A percentile compares a stretch with the other conserved stretches of the same genome.
Evolutionary conservation across 2,113 vertebrate species (phyloP).

Genomic region (Steatornis caripensis): DNA sequence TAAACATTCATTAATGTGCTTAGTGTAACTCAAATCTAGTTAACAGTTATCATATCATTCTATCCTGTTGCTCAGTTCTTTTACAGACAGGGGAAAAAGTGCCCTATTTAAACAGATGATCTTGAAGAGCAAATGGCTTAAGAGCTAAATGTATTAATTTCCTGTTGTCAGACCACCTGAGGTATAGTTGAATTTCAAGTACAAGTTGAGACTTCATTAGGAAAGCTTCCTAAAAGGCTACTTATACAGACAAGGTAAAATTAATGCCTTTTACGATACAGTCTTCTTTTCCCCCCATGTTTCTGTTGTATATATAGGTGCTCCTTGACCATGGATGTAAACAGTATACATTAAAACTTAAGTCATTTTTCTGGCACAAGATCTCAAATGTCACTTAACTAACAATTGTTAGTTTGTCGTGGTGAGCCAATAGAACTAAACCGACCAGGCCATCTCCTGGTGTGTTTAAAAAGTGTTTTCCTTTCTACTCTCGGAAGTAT

Average conservation of each 20-base stretch:
- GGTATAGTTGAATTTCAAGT: not conserved
- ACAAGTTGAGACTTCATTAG: conserved; percentile 7
- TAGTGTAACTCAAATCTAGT: not conserved
- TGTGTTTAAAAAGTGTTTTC: not conserved
- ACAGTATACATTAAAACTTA: not conserved
- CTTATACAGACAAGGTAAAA: not conserved
- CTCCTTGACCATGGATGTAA: not conserved
- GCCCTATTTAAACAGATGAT: not conserved
- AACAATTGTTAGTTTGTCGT: not conserved
- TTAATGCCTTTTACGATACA: not conserved
- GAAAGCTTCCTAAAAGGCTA: not conserved
- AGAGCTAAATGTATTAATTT: not conserved
- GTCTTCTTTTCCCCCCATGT: not conserved
- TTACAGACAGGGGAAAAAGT: not conserved
- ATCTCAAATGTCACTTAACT: not conserved
- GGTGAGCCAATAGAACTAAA: not conserved
- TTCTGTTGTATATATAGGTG: not conserved
- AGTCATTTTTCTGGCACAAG: not conserved
- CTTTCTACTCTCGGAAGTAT: not conserved
- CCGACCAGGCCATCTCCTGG: not conserved
- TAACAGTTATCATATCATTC: not conserved
- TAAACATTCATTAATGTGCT: not conserved
- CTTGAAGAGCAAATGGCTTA: not conserved
- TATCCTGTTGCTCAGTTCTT: not conserved
- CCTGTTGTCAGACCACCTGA: not conserved